A percentile compares a stretch with the other conserved stretches of the same genome.
These are phyloP conservation scores for Phataginus tricuspis DNA, from an alignment of 2,797 vertebrate species.

Conservation along the genomic window DNA sequence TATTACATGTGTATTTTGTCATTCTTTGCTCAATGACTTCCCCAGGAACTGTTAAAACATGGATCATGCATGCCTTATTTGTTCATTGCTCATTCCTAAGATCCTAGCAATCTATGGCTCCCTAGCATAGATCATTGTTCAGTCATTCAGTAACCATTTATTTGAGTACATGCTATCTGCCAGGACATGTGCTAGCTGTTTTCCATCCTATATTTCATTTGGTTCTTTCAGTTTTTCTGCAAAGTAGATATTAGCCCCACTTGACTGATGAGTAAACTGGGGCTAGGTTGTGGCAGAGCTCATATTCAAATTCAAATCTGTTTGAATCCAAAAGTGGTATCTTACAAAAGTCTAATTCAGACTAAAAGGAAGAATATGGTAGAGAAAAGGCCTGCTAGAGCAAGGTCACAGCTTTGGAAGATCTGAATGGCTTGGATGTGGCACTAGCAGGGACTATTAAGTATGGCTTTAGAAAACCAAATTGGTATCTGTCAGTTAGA, in stretches of 20 bases:
- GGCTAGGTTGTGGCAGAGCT: background rate
- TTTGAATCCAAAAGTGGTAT: background rate
- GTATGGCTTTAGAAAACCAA: background rate
- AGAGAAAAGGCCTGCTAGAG: background rate
- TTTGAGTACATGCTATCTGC: background rate
- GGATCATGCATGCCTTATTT: background rate
- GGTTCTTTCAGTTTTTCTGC: background rate
- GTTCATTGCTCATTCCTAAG: background rate
- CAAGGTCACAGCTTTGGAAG: background rate
- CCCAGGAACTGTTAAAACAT: background rate
- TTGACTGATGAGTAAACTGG: background rate
- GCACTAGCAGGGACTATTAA: background rate
- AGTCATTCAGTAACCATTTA: background rate
- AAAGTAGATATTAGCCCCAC: background rate
- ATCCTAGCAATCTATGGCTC: background rate
- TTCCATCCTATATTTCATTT: background rate
- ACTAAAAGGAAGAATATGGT: background rate
- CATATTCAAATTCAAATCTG: background rate
- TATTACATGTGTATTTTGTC: background rate
- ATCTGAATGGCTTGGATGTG: background rate
- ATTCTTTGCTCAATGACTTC: background rate
- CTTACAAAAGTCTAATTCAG: background rate
- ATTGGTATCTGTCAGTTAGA: background rate
- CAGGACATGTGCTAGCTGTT: background rate
- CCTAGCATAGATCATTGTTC: background rate